A percentile compares a stretch with the other conserved stretches of the same genome.
phyloP scores from a whole-genome alignment of 2,888 invertebrate genomes.

The Apotomis betuletana region DNA sequence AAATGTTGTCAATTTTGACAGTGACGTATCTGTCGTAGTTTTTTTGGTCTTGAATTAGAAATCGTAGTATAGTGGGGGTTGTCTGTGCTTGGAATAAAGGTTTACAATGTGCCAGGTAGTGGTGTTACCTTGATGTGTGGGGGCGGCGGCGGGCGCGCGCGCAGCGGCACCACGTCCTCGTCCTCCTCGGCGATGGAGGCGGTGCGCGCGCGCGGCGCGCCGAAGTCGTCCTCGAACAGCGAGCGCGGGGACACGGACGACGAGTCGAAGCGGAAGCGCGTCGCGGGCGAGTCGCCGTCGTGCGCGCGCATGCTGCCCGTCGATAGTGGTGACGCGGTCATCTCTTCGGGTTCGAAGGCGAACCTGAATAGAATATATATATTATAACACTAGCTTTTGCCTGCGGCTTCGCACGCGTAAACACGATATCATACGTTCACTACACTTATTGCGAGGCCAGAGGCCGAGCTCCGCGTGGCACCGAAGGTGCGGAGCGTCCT shows the following conservation, averaged over 20 bases:
- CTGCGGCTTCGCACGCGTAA: too few species aligned
- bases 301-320: constrained; percentile 64
- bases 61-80: too few species aligned
- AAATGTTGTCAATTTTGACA: too few species aligned
- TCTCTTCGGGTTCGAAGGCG: constrained; percentile 72
- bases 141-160: constrained; percentile 60
- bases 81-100: too few species aligned
- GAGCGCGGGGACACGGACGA: constrained; percentile 76
- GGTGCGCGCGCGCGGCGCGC: constrained; percentile 72
- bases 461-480: too few species aligned
- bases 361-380: constrained; percentile 64
- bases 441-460: too few species aligned
- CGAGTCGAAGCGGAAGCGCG: constrained; percentile 75
- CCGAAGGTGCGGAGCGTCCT: too few species aligned
- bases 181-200: constrained; percentile 79
- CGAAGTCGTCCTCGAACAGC: constrained; percentile 89
- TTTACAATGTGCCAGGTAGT: too few species aligned
- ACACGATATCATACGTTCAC: too few species aligned
- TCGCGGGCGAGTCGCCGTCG: constrained; percentile 65
- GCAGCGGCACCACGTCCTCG: constrained; percentile 70
- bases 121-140: constrained; percentile 77
- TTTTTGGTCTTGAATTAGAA: too few species aligned
- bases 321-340: constrained; percentile 68
- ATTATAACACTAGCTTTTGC: too few species aligned
- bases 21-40: too few species aligned